Percentiles rank a stretch among this genome's conserved stretches.
Evolutionary conservation across 2,797 vertebrate species (phyloP).

Genomic region (Pipistrellus nathusii): DNA sequence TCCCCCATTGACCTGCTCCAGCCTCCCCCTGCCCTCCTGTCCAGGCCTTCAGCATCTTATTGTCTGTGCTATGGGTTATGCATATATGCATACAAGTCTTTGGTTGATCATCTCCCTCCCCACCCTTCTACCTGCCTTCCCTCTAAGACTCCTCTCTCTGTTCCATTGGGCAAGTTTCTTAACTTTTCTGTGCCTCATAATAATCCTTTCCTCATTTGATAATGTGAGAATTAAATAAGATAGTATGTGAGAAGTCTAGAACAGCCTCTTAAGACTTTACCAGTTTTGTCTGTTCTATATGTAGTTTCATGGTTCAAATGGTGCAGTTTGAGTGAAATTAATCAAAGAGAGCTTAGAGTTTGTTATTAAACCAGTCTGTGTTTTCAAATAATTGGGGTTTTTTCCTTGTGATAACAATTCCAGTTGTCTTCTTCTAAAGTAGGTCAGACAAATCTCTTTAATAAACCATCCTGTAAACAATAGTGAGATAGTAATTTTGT

Average conservation of each 20-base stretch:
- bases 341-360: constrained; percentile 8
- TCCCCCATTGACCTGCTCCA: no score
- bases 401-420: constrained; percentile 24
- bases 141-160: no score
- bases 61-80: no score
- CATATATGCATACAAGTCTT: no score
- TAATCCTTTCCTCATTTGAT: not conserved
- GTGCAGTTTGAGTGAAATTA: constrained; percentile 38
- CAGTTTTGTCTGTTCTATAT: not conserved
- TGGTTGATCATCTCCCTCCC: no score
- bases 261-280: not conserved
- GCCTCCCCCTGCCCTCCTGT: no score
- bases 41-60: no score
- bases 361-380: constrained; percentile 37
- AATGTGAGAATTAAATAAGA: constrained; percentile 1
- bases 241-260: not conserved
- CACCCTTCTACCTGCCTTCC: no score
- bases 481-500: constrained; percentile 27
- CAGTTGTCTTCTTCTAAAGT: constrained; percentile 7
- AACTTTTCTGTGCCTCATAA: not conserved
- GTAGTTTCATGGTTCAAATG: not conserved
- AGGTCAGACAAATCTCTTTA: constrained; percentile 43
- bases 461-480: constrained; percentile 57
- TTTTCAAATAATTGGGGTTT: constrained; percentile 66
- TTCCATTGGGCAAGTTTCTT: not conserved